These are phyloP conservation scores for Aegypius monachus DNA, from an alignment of 2,113 vertebrate genomes.

Conservation along the genomic window DNA sequence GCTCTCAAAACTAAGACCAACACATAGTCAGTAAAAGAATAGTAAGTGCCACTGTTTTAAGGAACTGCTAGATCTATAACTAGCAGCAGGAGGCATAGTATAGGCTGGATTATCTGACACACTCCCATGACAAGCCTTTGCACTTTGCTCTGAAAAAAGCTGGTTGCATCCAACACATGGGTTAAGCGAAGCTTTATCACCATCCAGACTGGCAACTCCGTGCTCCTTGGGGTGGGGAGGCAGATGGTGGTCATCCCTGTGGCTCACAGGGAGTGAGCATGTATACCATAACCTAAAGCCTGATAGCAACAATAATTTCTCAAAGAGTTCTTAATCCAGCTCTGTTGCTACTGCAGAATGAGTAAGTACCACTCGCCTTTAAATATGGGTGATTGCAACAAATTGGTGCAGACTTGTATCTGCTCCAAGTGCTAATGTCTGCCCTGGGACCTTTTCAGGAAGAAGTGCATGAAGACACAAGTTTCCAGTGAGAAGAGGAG, in stretches of 20 bases:
- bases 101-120: not conserved
- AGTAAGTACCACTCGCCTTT: not conserved
- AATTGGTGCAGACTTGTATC: not conserved
- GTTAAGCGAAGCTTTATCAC: not conserved
- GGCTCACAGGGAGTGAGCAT: fast-evolving
- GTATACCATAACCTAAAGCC: not conserved
- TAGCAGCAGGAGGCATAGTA: not conserved
- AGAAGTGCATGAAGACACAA: not conserved
- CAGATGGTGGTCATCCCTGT: too few relatives aligned
- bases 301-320: not conserved
- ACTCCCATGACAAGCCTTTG: not conserved
- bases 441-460: not conserved
- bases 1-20: not conserved
- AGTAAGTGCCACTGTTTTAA: not conserved
- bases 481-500: not conserved
- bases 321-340: not conserved
- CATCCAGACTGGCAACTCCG: not conserved
- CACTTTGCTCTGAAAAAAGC: not conserved
- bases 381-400: not conserved
- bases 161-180: not conserved
- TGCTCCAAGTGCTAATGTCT: not conserved
- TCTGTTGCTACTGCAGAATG: not conserved
- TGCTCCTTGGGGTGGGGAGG: not conserved
- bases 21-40: not conserved
- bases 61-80: not conserved